Base-by-base conservation (phyloP, 2,888 invertebrate genomes). In the Coelogynopora nodosa region DNA sequence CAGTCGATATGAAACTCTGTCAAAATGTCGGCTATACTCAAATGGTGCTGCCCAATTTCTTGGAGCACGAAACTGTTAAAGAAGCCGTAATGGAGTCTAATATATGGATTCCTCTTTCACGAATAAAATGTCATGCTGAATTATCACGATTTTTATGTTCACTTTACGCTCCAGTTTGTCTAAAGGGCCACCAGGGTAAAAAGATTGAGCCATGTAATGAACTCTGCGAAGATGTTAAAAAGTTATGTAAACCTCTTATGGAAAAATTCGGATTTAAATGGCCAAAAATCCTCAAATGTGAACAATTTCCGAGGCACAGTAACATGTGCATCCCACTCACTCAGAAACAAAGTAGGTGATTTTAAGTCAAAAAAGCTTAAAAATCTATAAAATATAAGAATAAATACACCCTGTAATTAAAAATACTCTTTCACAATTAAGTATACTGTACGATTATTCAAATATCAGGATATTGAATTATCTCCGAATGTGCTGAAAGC, bases 131-230 rank as follows among this genome's bases (percentile, higher is more conserved):
- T 31, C 82, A 88, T 84, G n/a, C 26, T 0, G 87, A 87, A 18
- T 13, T 87, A 0, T 31, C 18, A n/a, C 26, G 30, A 29, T 97
- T 97, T 92, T 93, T 97, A 89, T 97, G 97, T 92, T 95, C 97
- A 49, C 96, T 96, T 31, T 96, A 96, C 92, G 95, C 96, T 87
- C 97, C 97, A 0, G 96, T 97, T 96, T 97, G 97, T 92, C 97
- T 96, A 81, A 96, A 96, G 90, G 97, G 97, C 23, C 49, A 67
- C 92, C 96, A 96, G 49, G 94, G 95, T 28, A 93, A 94, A 84
- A 95, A 96, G 0, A 97, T 97, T 89, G 97, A 97, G 0, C 97
- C 97, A 0, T 97, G 97, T 91, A 93, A 96, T 87, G 95, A 95
- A 5, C 93, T 97, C 74, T 97, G 97, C 92, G 95, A 96, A 92